A percentile compares a stretch with the other conserved stretches of the same genome.
These are phyloP conservation scores for Rhinoptilus africanus DNA, from an alignment of 2,113 vertebrate genomes.

Conservation along the genomic window DNA sequence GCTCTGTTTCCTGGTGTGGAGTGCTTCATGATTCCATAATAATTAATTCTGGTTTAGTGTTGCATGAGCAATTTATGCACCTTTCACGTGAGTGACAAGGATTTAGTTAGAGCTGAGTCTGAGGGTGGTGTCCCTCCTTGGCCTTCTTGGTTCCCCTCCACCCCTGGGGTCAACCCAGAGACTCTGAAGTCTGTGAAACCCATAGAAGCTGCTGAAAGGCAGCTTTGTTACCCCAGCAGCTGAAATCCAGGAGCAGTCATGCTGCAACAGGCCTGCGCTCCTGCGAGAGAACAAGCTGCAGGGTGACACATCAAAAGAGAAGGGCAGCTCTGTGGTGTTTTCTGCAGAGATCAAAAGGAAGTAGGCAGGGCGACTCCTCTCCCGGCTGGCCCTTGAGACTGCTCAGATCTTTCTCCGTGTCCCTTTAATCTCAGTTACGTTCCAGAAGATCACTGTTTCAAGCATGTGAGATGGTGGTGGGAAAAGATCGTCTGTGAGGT, in stretches of 20 bases:
- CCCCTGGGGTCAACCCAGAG: not conserved
- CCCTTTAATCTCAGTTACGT: not conserved
- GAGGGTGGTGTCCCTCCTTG: not conserved
- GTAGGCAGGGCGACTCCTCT: not conserved
- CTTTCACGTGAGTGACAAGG: not conserved
- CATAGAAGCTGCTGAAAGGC: not conserved
- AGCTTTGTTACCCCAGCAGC: not conserved
- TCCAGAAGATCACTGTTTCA: not conserved
- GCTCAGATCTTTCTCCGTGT: not conserved
- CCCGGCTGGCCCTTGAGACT: not conserved
- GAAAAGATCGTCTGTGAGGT: not conserved
- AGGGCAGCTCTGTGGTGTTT: not conserved
- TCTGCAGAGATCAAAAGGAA: not conserved
- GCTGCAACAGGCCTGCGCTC: not conserved
- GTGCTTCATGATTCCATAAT: not conserved
- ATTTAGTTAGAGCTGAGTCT: not conserved
- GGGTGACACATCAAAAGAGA: constrained; percentile 46
- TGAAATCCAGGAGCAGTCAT: not conserved
- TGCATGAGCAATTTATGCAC: not conserved
- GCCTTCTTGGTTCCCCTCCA: not conserved
- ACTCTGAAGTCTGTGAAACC: not conserved
- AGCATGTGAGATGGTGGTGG: not conserved
- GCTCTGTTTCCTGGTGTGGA: not conserved
- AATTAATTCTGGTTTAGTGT: not conserved
- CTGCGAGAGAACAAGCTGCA: not conserved